Conservation (phyloP, 2,113 vertebrate species). For the Phalacrocorax aristotelis region DNA sequence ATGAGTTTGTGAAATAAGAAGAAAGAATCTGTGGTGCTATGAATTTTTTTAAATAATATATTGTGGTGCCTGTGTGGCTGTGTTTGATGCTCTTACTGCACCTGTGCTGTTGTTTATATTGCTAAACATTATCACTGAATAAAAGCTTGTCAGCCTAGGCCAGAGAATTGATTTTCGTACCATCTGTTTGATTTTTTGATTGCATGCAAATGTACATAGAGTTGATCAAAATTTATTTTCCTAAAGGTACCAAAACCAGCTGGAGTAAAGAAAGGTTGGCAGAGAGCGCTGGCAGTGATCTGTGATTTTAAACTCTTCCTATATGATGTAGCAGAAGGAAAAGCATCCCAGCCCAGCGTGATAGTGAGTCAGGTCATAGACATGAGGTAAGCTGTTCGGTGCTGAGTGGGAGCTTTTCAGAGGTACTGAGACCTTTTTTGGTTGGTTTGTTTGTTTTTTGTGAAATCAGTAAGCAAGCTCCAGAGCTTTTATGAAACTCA, state of each 20-base stretch:
- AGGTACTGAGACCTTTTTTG: neutral
- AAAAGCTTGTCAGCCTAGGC: neutral
- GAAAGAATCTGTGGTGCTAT: neutral
- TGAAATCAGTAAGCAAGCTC: neutral
- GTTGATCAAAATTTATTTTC: conserved; percentile 33
- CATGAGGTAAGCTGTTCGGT: conserved; percentile 86
- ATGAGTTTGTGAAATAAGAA: neutral
- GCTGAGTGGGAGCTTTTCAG: neutral
- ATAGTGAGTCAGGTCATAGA: conserved; percentile 95
- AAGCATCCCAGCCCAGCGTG: conserved; percentile 87
- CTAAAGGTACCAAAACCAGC: conserved; percentile 93
- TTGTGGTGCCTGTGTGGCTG: neutral
- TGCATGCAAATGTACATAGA: neutral
- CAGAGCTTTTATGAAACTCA: neutral
- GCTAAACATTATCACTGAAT: neutral
- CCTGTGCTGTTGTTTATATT: neutral
- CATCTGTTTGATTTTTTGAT: neutral
- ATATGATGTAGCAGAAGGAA: conserved; percentile 94
- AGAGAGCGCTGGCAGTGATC: conserved; percentile 90
- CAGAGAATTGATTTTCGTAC: neutral
- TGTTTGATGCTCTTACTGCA: neutral
- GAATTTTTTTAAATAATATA: neutral
- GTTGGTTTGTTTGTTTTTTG: neutral
- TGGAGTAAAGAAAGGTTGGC: conserved; percentile 98
- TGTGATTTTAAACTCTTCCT: conserved; percentile 98